These are phyloP conservation scores for Petrocephalus microphthalmus DNA, from an alignment of 2,113 vertebrate genomes.

Conservation along the genomic window DNA sequence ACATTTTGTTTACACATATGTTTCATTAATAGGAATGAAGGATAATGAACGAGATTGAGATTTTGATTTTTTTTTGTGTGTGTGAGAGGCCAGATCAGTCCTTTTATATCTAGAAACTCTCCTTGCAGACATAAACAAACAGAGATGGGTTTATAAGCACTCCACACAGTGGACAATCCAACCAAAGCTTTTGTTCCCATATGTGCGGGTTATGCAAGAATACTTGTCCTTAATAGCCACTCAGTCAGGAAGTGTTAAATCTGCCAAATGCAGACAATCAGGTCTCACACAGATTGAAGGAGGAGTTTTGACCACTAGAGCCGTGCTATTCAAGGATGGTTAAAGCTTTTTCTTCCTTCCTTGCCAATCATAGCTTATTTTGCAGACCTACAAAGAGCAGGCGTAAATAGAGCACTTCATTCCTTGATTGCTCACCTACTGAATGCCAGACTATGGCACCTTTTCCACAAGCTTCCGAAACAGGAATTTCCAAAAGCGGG, in stretches of 20 bases:
- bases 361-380: slow-evolving; percentile 54
- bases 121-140: slow-evolving; percentile 60
- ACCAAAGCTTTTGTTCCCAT: slow-evolving; percentile 73
- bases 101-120: slow-evolving; percentile 17
- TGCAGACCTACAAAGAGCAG: slow-evolving; percentile 25
- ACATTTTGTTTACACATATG: not conserved
- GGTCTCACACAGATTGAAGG: slow-evolving; percentile 70
- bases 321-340: slow-evolving; percentile 48
- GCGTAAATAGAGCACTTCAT: slow-evolving; percentile 46
- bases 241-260: slow-evolving; percentile 89
- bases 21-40: not conserved
- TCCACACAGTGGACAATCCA: slow-evolving; percentile 64
- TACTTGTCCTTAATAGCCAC: slow-evolving; percentile 81
- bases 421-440: slow-evolving; percentile 37
- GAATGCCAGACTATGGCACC: not conserved
- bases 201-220: slow-evolving; percentile 81
- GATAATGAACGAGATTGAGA: not conserved
- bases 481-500: not conserved
- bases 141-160: slow-evolving; percentile 70
- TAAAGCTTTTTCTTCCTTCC: slow-evolving; percentile 51
- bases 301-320: slow-evolving; percentile 69
- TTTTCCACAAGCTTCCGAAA: not conserved
- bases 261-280: slow-evolving; percentile 83
- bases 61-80: not conserved
- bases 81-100: not conserved